Evolutionary conservation across 2,888 invertebrate genomes (phyloP), one percentile per base, ranked within the genome.

Genomic region (Agrotis clavis): DNA sequence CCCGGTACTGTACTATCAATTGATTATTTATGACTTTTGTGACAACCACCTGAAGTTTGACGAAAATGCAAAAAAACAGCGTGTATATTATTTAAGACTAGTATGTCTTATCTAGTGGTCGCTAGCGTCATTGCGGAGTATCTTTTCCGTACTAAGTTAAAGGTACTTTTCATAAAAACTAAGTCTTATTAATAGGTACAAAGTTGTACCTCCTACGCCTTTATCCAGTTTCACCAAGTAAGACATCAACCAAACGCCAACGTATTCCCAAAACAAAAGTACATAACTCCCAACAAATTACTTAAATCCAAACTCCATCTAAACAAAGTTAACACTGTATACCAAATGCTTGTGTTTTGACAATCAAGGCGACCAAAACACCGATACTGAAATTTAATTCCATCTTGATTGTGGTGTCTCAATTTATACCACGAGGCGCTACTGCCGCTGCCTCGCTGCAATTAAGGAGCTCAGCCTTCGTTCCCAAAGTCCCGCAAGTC

Each of bases 401-500:
- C 74, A 80, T 82, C 75, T 76, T 85, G 83, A 82, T 86, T 80
- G 85, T 80, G 78, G 76, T 82, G 71, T 82, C 74, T 78, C 80
- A 75, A 84, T 86, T 85, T 85, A 85, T 85, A 85, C 75, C 76
- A 80, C 59, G 77, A 77, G 71, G 76, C 84, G 64, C 82, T 73
- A 65, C 62, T 83, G 81, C 81, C 78, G 83, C 70, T 77, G 86
- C 86, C 86, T 85, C 81, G 83, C 70, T 77, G 86, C 86, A 85
- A 85, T 85, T 86, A 85, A 86, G 78, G 79, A 71, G 87, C 85
- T 75, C 83, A 71, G 77, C 57, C 72, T 61, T 61, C 75, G 76
- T 71, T 81, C 85, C 84, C 86, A 83, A 78, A 81, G 85, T 77
- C 79, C 83, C 87, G 72, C 83, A 81, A 83, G 86, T 81, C 77